Base-by-base conservation (phyloP, 2,888 invertebrate genomes). In the Drosophila eohydei region DNA sequence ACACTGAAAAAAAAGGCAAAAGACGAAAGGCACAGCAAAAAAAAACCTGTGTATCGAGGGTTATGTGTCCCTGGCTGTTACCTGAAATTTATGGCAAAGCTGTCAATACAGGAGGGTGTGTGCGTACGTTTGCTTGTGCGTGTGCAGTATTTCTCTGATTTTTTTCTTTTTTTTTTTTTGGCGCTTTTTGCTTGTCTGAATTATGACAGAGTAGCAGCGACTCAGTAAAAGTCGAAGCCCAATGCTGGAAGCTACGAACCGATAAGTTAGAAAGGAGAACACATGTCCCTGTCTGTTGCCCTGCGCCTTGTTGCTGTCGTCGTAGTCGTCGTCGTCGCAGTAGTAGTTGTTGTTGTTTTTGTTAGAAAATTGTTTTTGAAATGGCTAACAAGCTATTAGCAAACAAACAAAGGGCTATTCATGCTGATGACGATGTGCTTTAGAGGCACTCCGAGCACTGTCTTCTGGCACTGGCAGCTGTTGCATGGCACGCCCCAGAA, bases 301-400 rank as follows among this genome's bases (percentile, higher is more conserved):
- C 21, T n/a, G 21, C 58, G 50, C n/a, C 21, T 61, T 83, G 48
- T 54, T 72, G 68, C 43, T 70, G 66, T 51, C 60, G 50, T 76
- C 51, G 52, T 52, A 46, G 58, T 26, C 4, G 30, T 48, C 4
- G 16, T 32, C 1, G 32, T 71, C 44, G 54, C n/a, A n/a, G 21
- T 21, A 21, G 21, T 21, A 21, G 21, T 44, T 38, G 75, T 51
- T 50, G 64, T 16, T 63, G 60, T 50, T 67, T 46, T 38, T 76
- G 80, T 56, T 64, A 58, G 78, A 88, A 87, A 84, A 84, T 84
- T 84, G 84, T 83, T 84, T 84, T 88, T 73, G 81, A 84, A 84
- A 84, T 88, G 87, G 89, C 89, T 84, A 84, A 84, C 87, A 84
- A 87, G 84, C 84, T 84, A 84, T 89, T 88, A 89, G 89, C 81